These are phyloP conservation scores for Mantis religiosa DNA, from an alignment of 2,888 invertebrate genomes.

Conservation along the genomic window DNA sequence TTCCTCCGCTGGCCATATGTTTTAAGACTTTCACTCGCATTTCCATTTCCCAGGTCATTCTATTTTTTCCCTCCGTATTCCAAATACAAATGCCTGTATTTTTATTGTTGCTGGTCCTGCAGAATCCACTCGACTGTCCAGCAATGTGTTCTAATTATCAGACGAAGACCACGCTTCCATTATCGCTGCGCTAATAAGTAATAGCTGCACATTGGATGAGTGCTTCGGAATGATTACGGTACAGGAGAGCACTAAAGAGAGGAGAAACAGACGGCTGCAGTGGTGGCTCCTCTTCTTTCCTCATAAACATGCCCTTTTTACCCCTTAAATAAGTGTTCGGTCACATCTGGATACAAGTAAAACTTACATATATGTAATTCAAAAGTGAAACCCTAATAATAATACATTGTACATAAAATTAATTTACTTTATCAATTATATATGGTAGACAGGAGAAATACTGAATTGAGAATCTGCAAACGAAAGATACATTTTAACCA, in stretches of 20 bases:
- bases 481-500: no score
- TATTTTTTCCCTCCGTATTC: conserved; percentile 10
- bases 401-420: no score
- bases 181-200: conserved; percentile 27
- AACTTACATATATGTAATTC: no score
- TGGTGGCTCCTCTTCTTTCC: background rate
- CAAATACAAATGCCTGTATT: background rate
- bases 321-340: no score
- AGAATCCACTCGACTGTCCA: background rate
- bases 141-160: conserved; percentile 26
- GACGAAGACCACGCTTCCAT: conserved; percentile 14
- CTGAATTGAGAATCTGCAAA: no score
- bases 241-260: conserved; percentile 21
- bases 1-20: background rate
- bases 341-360: no score
- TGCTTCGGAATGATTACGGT: conserved; percentile 24
- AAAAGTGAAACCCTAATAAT: no score
- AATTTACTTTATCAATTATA: no score
- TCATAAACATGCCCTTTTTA: no score
- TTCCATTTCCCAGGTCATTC: background rate
- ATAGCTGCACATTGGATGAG: conserved; percentile 22
- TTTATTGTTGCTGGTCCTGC: conserved; percentile 3
- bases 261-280: background rate
- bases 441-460: no score
- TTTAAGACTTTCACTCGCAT: conserved; percentile 2